Conservation (phyloP, 2,888 invertebrate species). For the Agrotis segetum region DNA sequence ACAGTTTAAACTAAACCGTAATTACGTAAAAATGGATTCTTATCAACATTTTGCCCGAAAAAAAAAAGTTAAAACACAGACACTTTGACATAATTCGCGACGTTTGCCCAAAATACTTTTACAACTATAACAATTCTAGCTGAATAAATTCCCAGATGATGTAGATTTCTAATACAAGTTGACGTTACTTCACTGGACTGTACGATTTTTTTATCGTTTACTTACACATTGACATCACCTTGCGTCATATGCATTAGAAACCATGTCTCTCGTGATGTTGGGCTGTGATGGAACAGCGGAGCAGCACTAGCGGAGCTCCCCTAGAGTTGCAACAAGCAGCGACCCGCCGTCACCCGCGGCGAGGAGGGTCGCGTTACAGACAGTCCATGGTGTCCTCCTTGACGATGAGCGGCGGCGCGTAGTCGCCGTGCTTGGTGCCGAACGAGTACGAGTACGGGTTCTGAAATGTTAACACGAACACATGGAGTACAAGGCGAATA, state of each 20-base stretch:
- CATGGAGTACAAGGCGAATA: no score
- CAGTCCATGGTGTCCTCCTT: constrained; percentile 91
- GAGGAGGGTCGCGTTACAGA: constrained; percentile 65
- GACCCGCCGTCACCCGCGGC: no score
- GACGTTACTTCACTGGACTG: constrained; percentile 38
- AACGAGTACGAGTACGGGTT: constrained; percentile 91
- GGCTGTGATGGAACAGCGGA: not conserved
- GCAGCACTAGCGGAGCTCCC: not conserved
- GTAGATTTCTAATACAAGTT: constrained; percentile 25
- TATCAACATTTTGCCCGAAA: not conserved
- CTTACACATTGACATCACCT: constrained; percentile 37
- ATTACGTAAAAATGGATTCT: not conserved
- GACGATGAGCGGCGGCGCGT: constrained; percentile 90
- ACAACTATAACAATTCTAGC: not conserved
- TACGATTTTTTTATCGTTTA: constrained; percentile 41
- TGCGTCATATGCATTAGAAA: constrained; percentile 19
- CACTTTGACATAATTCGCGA: constrained; percentile 1
- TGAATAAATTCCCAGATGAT: not conserved
- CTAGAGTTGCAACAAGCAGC: not conserved
- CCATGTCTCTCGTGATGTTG: not conserved
- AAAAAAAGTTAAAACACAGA: not conserved
- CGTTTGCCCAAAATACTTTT: not conserved
- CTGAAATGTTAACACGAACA: constrained; percentile 67
- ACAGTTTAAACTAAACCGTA: constrained; percentile 10
- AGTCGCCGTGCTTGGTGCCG: constrained; percentile 90